These are phyloP conservation scores for Perizoma flavofasciatum DNA, from an alignment of 2,888 invertebrate species.

Conservation along the genomic window DNA sequence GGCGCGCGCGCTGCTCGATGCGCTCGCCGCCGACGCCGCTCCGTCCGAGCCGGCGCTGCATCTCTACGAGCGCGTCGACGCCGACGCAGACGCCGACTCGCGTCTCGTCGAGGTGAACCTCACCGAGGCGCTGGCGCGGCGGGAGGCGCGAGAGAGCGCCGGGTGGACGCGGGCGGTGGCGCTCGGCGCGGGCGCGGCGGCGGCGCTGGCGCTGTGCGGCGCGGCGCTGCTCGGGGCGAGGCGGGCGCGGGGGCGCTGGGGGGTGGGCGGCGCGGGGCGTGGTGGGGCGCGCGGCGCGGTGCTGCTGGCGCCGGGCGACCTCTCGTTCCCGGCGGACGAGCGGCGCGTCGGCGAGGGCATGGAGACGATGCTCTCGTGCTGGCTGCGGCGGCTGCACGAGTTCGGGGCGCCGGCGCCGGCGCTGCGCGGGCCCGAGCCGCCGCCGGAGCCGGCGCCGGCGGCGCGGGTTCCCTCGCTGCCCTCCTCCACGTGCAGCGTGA, in stretches of 20 bases:
- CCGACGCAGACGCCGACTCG: constrained; percentile 38
- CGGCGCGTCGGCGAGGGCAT: constrained; percentile 86
- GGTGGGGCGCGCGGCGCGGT: constrained; percentile 29
- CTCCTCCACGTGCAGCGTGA: constrained; percentile 78
- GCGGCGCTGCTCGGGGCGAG: constrained; percentile 14
- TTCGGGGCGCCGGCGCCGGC: constrained; percentile 87
- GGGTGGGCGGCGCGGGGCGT: constrained; percentile 24
- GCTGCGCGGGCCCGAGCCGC: constrained; percentile 87
- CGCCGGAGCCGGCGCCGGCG: constrained; percentile 87
- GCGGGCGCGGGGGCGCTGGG: constrained; percentile 31
- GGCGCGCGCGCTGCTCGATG: constrained; percentile 20
- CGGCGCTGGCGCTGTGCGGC: constrained; percentile 28
- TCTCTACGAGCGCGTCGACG: constrained; percentile 42
- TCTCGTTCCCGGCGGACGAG: constrained; percentile 62
- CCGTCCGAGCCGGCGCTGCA: constrained; percentile 44
- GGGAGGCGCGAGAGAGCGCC: constrained; percentile 24
- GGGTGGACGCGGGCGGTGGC: constrained; percentile 21
- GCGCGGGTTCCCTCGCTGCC: constrained; percentile 67
- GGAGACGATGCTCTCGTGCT: constrained; percentile 93
- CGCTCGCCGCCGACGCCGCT: constrained; percentile 39
- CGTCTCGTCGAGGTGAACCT: constrained; percentile 6
- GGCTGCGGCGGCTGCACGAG: constrained; percentile 93
- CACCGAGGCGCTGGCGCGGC: constrained; percentile 12
- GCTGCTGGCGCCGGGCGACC: constrained; percentile 50
- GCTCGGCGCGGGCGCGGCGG: constrained; percentile 30